Base-by-base conservation (phyloP, 2,113 vertebrate genomes). In the Pelodiscus sinensis region DNA sequence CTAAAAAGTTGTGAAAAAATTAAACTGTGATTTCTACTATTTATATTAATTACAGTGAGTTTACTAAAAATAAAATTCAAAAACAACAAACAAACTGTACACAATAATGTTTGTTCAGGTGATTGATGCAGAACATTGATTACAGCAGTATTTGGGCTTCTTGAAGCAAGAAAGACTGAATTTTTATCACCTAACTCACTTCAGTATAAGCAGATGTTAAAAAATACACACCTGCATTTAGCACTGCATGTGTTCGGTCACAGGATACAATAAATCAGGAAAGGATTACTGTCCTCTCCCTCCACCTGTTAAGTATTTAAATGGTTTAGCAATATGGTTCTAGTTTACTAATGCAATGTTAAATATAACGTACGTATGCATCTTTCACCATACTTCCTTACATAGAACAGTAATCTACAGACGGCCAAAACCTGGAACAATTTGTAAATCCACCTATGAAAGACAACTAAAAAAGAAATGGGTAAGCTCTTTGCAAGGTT, bases 391-490 rank as follows among this genome's bases (percentile, higher is more conserved):
- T 65, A 85, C 27, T 52, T 86, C 82, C 77, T 83, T 44, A 80
- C 0, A 71, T 52, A 82, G 18, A 5, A 83, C n/a, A 87, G 84
- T 89, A 93, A 92, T 93, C 89, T 91, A 56, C 75, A 79, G 91
- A 88, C 35, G 65, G 92, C 80, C 93, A 93, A 73, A 89, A 73
- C 24, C 71, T n/a, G 29, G 65, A 81, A 94, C 87, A 71, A 96
- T 92, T 85, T 87, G 55, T 92, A 83, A 97, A 96, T 95, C 94
- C 92, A 95, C 87, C 85, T 95, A 79, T 85, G 71, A 96, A 95
- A 71, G 86, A 96, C 75, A 96, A 88, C 55, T 81, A 88, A 85
- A 25, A 71, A 92, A 88, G 84, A 79, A 84, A 80, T 73, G 54
- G 88, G 89, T 88, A 92, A 96, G 90, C 94, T 84, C 88, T 92